phyloP scores from a whole-genome alignment of 2,797 vertebrate species.

The Darevskia nairensis region DNA sequence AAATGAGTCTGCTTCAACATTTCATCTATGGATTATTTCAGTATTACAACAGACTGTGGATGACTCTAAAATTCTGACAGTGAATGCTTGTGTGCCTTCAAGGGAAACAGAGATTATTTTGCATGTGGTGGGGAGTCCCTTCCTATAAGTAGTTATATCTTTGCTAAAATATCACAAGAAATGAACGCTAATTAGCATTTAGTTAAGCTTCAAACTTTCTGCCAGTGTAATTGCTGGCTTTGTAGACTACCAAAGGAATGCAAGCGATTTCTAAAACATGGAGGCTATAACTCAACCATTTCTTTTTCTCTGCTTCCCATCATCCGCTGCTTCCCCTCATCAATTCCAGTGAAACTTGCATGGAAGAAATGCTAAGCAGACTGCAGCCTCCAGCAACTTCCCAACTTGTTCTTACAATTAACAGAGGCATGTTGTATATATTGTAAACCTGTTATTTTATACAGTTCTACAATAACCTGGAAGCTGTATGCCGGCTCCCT shows the following conservation, averaged over 20 bases:
- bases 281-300: background rate
- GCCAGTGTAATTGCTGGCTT: slow-evolving; percentile 5
- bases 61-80: background rate
- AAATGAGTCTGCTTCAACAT: background rate
- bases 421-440: background rate
- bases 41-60: background rate
- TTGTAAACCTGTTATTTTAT: background rate
- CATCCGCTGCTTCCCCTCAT: background rate
- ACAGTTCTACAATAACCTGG: too few species aligned
- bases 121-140: background rate
- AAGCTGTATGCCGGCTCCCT: too few species aligned
- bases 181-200: background rate
- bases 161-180: background rate
- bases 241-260: background rate
- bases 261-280: background rate
- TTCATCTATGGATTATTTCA: background rate
- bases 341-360: background rate
- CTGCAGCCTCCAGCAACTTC: background rate
- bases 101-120: background rate
- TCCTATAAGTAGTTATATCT: background rate
- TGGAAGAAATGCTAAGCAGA: background rate
- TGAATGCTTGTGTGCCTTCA: background rate
- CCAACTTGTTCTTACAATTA: background rate
- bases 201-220: background rate
- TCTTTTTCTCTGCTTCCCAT: background rate